phyloP scores from a whole-genome alignment of 2,113 vertebrate species.

The Neodontobutis hainanensis region DNA sequence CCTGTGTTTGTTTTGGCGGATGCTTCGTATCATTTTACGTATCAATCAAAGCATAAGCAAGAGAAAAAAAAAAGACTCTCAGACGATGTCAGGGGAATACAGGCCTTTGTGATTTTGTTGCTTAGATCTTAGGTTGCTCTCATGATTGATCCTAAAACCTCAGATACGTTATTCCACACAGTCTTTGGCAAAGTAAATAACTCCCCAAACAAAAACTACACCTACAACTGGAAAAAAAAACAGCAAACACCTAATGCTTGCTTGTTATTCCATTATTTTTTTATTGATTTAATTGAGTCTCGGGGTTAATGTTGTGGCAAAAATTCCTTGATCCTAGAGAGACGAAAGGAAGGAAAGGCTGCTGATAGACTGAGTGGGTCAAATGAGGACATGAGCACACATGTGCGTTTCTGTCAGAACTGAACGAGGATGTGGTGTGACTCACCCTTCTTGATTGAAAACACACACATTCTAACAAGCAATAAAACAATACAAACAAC shows the following conservation, averaged over 20 bases:
- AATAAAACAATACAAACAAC: constrained; percentile 55
- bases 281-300: constrained; percentile 18
- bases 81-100: constrained; percentile 40
- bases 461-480: constrained; percentile 36
- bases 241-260: too few species aligned
- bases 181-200: background rate
- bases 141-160: constrained; percentile 5
- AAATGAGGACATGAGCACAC: constrained; percentile 38
- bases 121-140: constrained; percentile 10
- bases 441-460: constrained; percentile 49
- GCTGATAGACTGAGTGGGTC: constrained; percentile 34
- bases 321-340: constrained; percentile 47
- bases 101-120: constrained; percentile 38
- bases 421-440: constrained; percentile 31
- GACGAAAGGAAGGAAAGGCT: constrained; percentile 37
- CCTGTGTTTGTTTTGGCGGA: constrained; percentile 71
- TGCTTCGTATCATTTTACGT: constrained; percentile 57
- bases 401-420: constrained; percentile 42
- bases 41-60: constrained; percentile 51
- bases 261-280: constrained; percentile 11
- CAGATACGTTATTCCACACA: constrained; percentile 3
- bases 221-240: background rate
- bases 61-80: constrained; percentile 38
- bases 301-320: constrained; percentile 25
- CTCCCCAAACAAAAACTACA: background rate